Evolutionary conservation across 2,888 invertebrate genomes (phyloP).

Genomic region (Bimastos eiseni): DNA sequence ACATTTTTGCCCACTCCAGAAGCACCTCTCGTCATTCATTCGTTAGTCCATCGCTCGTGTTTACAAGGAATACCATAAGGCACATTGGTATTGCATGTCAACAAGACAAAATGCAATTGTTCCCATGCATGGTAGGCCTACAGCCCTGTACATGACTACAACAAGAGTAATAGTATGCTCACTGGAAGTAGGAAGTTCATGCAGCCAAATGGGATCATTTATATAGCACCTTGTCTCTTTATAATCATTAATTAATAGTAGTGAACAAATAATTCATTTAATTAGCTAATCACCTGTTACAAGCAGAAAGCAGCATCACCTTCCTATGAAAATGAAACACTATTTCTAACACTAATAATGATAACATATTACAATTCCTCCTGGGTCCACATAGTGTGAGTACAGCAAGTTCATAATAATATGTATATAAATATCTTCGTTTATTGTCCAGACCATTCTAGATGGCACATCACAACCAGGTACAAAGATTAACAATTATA

Average conservation of each 20-base stretch:
- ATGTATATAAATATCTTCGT: no score
- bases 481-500: no score
- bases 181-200: background rate
- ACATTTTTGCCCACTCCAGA: background rate
- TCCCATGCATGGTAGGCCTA: background rate
- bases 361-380: background rate
- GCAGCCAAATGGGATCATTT: background rate
- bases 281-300: background rate
- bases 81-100: background rate
- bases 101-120: background rate
- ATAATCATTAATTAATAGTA: background rate
- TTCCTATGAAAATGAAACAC: background rate
- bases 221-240: background rate
- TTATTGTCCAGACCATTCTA: no score
- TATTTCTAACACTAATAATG: background rate
- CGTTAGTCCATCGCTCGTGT: background rate
- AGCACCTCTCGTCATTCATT: background rate
- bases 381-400: background rate
- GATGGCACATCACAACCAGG: no score
- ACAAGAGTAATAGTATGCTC: background rate
- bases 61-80: background rate
- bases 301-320: background rate
- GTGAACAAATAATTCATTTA: background rate
- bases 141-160: no score
- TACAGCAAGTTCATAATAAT: no score